Percentiles rank a stretch among this genome's conserved stretches.
phyloP scores from a whole-genome alignment of 2,888 invertebrate species.

The Aphelenchoides bicaudatus region DNA sequence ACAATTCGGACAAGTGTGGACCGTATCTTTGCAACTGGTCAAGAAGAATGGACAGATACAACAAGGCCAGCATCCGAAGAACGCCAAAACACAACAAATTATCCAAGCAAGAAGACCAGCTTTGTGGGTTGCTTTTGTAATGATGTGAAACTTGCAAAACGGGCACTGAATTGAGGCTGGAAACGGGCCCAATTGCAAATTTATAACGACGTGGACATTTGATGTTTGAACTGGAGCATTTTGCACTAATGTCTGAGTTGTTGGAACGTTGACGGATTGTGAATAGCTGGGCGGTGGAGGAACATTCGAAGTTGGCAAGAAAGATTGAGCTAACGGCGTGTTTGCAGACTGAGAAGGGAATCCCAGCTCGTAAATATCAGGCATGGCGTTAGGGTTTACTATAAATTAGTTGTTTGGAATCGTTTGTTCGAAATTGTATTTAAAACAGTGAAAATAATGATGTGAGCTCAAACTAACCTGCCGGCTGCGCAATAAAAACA shows the following conservation, averaged over 20 bases:
- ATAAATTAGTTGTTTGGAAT: too few relatives aligned
- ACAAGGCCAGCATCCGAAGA: constrained; percentile 9
- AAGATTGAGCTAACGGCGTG: too few relatives aligned
- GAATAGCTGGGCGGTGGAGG: constrained; percentile 7
- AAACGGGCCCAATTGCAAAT: constrained; percentile 5
- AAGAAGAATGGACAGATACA: background rate
- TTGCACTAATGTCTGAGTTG: too few relatives aligned
- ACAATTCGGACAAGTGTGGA: too few relatives aligned
- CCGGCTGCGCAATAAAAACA: too few relatives aligned
- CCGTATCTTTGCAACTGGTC: constrained; percentile 1
- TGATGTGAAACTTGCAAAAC: background rate
- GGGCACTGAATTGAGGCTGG: constrained; percentile 4
- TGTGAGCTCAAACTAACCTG: too few relatives aligned
- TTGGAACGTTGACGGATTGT: background rate
- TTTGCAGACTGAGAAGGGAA: too few relatives aligned
- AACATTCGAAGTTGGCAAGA: background rate
- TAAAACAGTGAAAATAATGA: too few relatives aligned
- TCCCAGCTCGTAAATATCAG: too few relatives aligned
- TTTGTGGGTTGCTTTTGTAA: background rate
- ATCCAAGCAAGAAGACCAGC: constrained; percentile 7
- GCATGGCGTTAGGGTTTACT: too few relatives aligned
- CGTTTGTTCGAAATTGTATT: too few relatives aligned
- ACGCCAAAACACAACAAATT: constrained; percentile 7
- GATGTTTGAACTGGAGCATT: constrained; percentile 3
- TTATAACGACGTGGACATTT: constrained; percentile 9